These are phyloP conservation scores for Neopelma chrysocephalum DNA, from an alignment of 2,797 vertebrate genomes.

Conservation along the genomic window DNA sequence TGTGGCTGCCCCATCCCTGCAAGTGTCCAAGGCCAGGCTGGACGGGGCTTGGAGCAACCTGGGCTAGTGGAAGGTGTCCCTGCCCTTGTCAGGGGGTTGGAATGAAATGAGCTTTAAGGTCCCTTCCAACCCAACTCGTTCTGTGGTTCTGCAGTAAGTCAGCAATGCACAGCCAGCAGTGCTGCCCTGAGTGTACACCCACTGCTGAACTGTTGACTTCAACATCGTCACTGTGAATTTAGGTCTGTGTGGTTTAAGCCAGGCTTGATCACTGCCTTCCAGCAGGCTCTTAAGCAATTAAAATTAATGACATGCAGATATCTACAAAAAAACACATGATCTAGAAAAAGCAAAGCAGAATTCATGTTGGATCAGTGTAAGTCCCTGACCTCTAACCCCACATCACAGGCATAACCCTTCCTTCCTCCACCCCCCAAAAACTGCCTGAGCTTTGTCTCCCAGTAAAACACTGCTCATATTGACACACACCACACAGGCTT, in stretches of 20 bases:
- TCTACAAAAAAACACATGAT: background rate
- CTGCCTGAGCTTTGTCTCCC: background rate
- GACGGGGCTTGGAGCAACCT: rapidly evolving
- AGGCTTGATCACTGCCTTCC: background rate
- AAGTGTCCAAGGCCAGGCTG: rapidly evolving
- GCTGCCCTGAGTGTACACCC: background rate
- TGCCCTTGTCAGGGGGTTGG: background rate
- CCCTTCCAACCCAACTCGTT: background rate
- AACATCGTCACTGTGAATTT: background rate
- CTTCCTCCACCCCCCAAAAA: background rate
- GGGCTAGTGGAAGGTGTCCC: background rate
- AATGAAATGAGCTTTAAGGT: rapidly evolving
- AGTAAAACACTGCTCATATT: background rate
- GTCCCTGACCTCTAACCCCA: background rate
- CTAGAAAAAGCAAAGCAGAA: background rate
- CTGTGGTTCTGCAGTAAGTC: background rate
- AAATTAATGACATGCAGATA: background rate
- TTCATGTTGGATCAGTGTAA: rapidly evolving
- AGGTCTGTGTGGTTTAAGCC: background rate
- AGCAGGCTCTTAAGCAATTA: background rate
- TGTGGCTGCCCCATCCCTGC: background rate
- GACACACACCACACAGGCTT: background rate
- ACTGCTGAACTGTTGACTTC: background rate
- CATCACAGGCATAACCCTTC: background rate
- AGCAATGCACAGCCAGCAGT: background rate